Conservation (phyloP, 2,797 vertebrate species). For the Sebastes trivittatus region DNA sequence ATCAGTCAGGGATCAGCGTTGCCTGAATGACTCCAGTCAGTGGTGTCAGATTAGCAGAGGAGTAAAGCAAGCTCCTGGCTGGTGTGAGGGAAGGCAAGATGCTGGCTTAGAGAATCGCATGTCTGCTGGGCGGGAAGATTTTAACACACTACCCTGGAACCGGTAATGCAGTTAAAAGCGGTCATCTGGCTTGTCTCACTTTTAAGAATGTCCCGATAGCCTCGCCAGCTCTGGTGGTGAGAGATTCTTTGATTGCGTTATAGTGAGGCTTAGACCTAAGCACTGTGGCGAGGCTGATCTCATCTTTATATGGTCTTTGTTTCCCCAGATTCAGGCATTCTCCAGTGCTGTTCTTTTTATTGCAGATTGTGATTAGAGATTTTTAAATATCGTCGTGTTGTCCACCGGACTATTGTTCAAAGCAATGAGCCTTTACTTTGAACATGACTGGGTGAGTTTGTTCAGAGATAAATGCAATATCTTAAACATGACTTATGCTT, state of each 20-base stretch:
- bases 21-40: constrained; percentile 54
- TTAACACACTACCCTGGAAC: constrained; percentile 45
- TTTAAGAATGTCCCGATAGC: constrained; percentile 4
- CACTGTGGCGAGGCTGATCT: background rate
- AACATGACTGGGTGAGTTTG: background rate
- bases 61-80: constrained; percentile 20
- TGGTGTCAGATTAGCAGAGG: constrained; percentile 60
- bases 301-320: background rate
- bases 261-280: background rate
- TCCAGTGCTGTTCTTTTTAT: background rate
- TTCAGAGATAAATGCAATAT: background rate
- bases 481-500: background rate
- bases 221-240: background rate
- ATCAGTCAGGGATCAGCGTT: constrained; percentile 57
- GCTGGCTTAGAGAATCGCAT: constrained; percentile 28
- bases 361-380: background rate
- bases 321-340: background rate
- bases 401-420: background rate
- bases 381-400: background rate
- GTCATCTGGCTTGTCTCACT: constrained; percentile 28
- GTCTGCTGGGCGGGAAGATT: constrained; percentile 12
- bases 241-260: background rate
- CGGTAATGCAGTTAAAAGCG: constrained; percentile 41
- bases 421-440: background rate
- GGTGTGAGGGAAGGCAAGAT: background rate